Conservation (phyloP, 2,888 invertebrate species). For the Pristionchus japonicus region DNA sequence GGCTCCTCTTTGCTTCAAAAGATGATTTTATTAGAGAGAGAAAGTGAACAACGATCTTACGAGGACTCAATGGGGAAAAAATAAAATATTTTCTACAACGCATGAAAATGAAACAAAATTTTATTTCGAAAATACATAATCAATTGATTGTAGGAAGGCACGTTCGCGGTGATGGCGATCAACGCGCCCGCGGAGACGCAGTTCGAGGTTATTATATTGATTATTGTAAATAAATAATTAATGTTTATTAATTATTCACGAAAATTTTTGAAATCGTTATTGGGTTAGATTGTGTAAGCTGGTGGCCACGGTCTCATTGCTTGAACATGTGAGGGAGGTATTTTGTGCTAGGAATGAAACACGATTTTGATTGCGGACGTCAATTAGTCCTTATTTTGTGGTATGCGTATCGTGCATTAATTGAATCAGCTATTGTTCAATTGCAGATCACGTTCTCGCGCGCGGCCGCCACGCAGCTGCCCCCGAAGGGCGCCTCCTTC, state of each 20-base stretch:
- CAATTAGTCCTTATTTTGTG: no score
- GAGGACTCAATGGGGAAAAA: no score
- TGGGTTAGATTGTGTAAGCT: no score
- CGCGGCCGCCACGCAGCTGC: constrained; percentile 40
- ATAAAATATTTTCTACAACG: no score
- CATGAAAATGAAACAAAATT: no score
- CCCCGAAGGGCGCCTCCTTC: constrained; percentile 81
- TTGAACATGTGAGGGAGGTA: neutral
- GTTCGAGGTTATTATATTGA: constrained; percentile 12
- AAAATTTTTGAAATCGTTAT: no score
- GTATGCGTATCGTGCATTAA: no score
- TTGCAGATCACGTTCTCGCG: constrained; percentile 49
- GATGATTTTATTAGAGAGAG: no score
- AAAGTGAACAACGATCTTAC: no score
- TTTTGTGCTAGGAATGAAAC: neutral
- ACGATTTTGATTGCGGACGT: neutral
- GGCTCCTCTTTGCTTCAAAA: no score
- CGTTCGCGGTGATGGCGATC: constrained; percentile 41
- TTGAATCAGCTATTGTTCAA: neutral
- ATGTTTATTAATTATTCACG: neutral
- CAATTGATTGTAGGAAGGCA: neutral
- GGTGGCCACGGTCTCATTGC: no score
- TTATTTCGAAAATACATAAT: neutral
- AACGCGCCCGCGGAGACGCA: constrained; percentile 33
- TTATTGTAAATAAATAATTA: neutral